These are phyloP conservation scores for Balaeniceps rex DNA, from an alignment of 2,113 vertebrate species.

Conservation along the genomic window DNA sequence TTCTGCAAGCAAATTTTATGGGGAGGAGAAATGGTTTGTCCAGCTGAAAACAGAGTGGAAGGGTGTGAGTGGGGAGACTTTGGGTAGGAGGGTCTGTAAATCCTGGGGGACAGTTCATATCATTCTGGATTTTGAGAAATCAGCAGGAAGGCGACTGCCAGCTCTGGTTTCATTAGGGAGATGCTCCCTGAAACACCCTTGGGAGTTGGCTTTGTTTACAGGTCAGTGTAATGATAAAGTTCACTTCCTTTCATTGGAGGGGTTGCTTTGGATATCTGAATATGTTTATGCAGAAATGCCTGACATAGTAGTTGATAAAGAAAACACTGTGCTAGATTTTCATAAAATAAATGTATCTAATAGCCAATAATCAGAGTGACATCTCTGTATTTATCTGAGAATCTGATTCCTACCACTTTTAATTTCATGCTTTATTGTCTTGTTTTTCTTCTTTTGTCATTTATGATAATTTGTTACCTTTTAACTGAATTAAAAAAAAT, in stretches of 20 bases:
- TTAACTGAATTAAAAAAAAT: slow-evolving; percentile 9
- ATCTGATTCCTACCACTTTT: slow-evolving; percentile 50
- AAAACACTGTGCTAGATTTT: slow-evolving; percentile 15
- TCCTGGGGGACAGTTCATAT: neutral
- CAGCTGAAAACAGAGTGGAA: neutral
- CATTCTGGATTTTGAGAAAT: neutral
- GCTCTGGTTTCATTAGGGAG: neutral
- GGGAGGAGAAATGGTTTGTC: neutral
- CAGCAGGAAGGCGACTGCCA: neutral
- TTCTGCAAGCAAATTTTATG: neutral
- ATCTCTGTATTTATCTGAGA: slow-evolving; percentile 1
- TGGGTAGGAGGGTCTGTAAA: neutral
- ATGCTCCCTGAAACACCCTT: neutral
- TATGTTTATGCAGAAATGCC: slow-evolving; percentile 14
- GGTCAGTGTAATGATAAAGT: neutral
- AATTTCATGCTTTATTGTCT: slow-evolving; percentile 22
- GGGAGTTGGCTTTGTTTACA: neutral
- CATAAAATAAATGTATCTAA: slow-evolving; percentile 39
- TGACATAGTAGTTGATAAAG: slow-evolving; percentile 29
- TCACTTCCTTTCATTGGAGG: neutral
- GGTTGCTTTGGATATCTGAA: neutral
- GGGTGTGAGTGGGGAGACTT: neutral
- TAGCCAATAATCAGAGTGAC: slow-evolving; percentile 17
- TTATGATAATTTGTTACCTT: slow-evolving; percentile 53
- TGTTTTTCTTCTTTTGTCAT: slow-evolving; percentile 56